phyloP scores from a whole-genome alignment of 2,888 invertebrate species.

The Apamea anceps region DNA sequence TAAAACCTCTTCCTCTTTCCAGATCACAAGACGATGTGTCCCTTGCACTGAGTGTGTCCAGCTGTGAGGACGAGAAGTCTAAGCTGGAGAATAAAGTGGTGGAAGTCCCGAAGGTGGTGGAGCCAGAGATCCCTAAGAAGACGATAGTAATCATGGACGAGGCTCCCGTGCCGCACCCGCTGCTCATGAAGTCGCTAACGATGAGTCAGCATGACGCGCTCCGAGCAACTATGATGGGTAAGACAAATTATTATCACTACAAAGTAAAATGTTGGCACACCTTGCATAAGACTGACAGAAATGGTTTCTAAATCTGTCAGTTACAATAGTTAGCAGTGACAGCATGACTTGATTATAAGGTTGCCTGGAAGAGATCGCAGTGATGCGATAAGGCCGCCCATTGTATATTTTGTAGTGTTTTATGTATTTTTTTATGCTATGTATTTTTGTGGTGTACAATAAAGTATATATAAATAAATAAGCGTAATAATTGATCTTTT shows the following conservation, averaged over 20 bases:
- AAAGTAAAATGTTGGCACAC: not conserved
- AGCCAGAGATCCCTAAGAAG: constrained; percentile 81
- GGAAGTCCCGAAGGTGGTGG: constrained; percentile 70
- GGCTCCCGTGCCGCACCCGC: constrained; percentile 84
- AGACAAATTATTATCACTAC: not conserved
- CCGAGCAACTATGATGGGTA: constrained; percentile 87
- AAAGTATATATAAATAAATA: too few species aligned
- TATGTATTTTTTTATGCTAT: too few species aligned
- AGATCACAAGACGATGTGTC: constrained; percentile 90
- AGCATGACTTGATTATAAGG: not conserved
- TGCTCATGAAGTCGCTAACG: constrained; percentile 88
- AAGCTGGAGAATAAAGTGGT: constrained; percentile 78
- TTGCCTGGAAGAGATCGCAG: too few species aligned
- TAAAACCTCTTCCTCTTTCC: constrained; percentile 19
- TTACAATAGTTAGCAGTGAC: not conserved
- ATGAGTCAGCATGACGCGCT: constrained; percentile 86
- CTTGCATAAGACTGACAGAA: not conserved
- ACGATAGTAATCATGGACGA: constrained; percentile 86
- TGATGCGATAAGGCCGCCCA: too few species aligned
- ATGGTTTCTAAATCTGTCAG: not conserved
- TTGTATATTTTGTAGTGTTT: too few species aligned
- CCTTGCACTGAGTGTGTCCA: constrained; percentile 87
- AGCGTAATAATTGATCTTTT: not conserved
- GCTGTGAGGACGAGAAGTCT: constrained; percentile 88
- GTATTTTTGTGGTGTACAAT: too few species aligned